Conservation (phyloP, 2,797 vertebrate genomes). For the Enteromius viviparus region DNA sequence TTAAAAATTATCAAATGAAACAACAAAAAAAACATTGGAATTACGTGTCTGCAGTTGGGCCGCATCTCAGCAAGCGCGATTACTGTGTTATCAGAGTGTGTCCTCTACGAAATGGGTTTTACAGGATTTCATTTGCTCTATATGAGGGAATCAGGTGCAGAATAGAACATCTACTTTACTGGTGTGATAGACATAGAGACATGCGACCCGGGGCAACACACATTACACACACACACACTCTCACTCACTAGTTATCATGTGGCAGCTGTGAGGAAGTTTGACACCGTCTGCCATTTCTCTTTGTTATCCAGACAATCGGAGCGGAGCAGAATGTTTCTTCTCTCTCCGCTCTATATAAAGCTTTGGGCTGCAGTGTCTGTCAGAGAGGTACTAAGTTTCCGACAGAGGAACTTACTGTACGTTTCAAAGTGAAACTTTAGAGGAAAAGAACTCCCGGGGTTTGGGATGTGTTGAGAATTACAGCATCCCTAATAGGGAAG, state of each 20-base stretch:
- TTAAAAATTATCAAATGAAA: conserved; percentile 38
- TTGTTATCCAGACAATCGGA: conserved; percentile 46
- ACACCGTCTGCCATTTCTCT: conserved; percentile 49
- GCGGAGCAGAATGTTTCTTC: conserved; percentile 34
- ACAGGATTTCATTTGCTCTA: conserved; percentile 49
- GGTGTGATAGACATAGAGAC: conserved; percentile 49
- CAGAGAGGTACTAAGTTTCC: conserved; percentile 43
- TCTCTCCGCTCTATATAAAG: conserved; percentile 47
- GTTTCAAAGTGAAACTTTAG: conserved; percentile 48
- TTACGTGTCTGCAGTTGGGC: conserved; percentile 34
- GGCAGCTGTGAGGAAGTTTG: conserved; percentile 47
- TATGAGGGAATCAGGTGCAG: conserved; percentile 51
- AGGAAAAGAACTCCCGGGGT: conserved; percentile 9
- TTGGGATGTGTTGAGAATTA: conserved; percentile 14
- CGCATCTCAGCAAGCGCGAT: not conserved
- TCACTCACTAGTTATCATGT: conserved; percentile 38
- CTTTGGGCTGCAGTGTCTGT: conserved; percentile 29
- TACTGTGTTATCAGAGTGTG: conserved; percentile 33
- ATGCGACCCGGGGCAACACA: conserved; percentile 28
- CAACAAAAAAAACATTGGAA: conserved; percentile 33
- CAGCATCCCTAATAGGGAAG: not conserved
- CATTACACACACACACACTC: conserved; percentile 20
- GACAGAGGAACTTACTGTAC: conserved; percentile 36
- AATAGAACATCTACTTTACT: conserved; percentile 43
- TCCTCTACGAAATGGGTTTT: conserved; percentile 39